Conservation (phyloP, 2,113 vertebrate species). For the Crocuta crocuta region DNA sequence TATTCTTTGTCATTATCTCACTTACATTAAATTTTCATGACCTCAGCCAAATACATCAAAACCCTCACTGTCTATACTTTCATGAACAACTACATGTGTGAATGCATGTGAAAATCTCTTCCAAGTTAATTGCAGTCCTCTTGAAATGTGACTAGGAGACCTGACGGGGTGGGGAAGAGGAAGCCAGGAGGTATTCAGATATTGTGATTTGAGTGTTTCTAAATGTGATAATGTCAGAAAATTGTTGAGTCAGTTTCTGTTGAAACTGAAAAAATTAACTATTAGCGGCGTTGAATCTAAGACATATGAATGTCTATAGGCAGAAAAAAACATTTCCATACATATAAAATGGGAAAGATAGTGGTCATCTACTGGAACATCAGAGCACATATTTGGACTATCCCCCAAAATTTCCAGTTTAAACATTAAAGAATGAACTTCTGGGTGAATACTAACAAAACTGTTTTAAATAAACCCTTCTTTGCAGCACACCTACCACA, state of each 20-base stretch:
- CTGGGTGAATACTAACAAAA: background rate
- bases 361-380: background rate
- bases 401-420: background rate
- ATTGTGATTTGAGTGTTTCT: constrained; percentile 17
- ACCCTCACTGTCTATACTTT: background rate
- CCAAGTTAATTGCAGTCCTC: background rate
- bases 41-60: background rate
- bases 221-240: background rate
- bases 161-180: background rate
- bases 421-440: background rate
- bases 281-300: background rate
- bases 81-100: background rate
- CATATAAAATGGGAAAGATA: background rate
- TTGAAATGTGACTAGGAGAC: background rate
- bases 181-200: background rate
- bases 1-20: background rate
- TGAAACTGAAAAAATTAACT: background rate
- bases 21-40: background rate
- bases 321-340: background rate
- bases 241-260: background rate
- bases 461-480: background rate
- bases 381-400: background rate
- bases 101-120: background rate
- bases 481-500: background rate
- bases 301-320: background rate